phyloP scores from a whole-genome alignment of 2,888 invertebrate species.

The Ennomos quercinarius region DNA sequence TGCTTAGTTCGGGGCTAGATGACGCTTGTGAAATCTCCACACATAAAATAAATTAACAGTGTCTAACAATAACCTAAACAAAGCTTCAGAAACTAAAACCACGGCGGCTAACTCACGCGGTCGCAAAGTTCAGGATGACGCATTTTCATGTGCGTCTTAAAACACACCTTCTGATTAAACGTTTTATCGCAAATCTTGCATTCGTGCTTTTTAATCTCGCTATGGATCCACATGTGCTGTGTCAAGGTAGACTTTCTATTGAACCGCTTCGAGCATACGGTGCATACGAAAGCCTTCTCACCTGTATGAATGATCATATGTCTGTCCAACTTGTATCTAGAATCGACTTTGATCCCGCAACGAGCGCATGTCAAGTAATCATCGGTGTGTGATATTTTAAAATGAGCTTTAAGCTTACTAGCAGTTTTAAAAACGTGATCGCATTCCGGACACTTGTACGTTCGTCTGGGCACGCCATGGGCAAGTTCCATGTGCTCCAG shows the following conservation, averaged over 20 bases:
- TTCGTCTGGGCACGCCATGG: constrained; percentile 57
- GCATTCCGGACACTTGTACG: constrained; percentile 62
- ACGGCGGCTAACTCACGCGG: constrained; percentile 1
- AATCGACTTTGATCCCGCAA: constrained; percentile 71
- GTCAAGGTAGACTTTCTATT: constrained; percentile 64
- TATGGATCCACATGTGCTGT: constrained; percentile 74
- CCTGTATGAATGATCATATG: constrained; percentile 79
- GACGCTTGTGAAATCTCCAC: no score
- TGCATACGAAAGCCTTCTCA: constrained; percentile 73
- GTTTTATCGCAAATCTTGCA: constrained; percentile 63
- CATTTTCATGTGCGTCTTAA: constrained; percentile 69
- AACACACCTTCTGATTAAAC: constrained; percentile 64
- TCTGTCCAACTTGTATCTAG: constrained; percentile 69
- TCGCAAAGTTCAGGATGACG: constrained; percentile 62
- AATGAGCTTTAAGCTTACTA: constrained; percentile 56
- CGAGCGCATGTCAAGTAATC: constrained; percentile 56
- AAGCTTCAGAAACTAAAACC: background rate
- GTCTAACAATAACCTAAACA: no score
- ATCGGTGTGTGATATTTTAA: constrained; percentile 59
- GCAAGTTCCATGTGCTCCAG: constrained; percentile 55
- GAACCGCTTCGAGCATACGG: constrained; percentile 73
- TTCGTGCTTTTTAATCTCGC: constrained; percentile 62
- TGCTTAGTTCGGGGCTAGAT: no score
- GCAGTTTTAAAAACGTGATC: constrained; percentile 53
- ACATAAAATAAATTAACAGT: no score